Percentiles rank a stretch among this genome's conserved stretches.
Conservation (phyloP, 2,888 invertebrate genomes). For the Camponotus fellah region DNA sequence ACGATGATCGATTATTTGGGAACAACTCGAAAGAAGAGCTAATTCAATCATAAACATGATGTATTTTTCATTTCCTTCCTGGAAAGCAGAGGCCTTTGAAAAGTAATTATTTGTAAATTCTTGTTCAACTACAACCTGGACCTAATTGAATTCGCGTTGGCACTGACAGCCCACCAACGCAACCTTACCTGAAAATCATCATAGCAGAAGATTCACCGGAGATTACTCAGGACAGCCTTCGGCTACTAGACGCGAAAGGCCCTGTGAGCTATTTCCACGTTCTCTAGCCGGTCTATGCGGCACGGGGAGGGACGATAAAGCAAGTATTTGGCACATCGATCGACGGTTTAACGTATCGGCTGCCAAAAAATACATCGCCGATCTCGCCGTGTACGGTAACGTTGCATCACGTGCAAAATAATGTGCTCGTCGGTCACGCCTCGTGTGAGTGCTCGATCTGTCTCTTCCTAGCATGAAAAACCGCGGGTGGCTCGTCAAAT, state of each 20-base stretch:
- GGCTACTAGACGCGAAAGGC: slow-evolving; percentile 11
- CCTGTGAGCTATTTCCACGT: slow-evolving; percentile 43
- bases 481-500: slow-evolving; percentile 67
- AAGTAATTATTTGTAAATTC: not conserved
- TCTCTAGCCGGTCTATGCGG: slow-evolving; percentile 23
- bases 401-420: slow-evolving; percentile 49
- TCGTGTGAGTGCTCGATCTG: slow-evolving; percentile 40
- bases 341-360: slow-evolving; percentile 61
- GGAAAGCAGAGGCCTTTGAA: not conserved
- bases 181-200: slow-evolving; percentile 8
- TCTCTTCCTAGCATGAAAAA: slow-evolving; percentile 58
- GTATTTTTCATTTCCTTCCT: not conserved
- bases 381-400: slow-evolving; percentile 52
- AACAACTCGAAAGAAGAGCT: not conserved
- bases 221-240: slow-evolving; percentile 9
- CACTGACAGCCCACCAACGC: not conserved
- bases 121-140: not conserved
- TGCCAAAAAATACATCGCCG: slow-evolving; percentile 56
- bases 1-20: not conserved
- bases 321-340: slow-evolving; percentile 66
- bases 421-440: slow-evolving; percentile 64
- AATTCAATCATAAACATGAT: not conserved
- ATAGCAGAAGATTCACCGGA: not conserved
- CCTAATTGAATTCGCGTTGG: slow-evolving; percentile 3
- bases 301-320: slow-evolving; percentile 60